Evolutionary conservation across 2,888 invertebrate genomes (phyloP).

Genomic region (Pristionchus japonicus): DNA sequence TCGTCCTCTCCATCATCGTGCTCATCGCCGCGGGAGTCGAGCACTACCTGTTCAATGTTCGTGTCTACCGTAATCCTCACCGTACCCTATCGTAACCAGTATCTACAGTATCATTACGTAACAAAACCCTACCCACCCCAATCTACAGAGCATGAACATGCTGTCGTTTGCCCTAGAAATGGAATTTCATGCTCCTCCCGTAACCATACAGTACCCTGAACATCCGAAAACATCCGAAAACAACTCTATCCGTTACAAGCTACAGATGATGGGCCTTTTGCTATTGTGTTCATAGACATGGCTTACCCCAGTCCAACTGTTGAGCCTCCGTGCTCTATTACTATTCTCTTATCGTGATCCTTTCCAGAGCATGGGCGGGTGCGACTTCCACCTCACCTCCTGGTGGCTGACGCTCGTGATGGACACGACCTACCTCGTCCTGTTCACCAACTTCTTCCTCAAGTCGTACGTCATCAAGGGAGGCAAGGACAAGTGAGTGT

Average conservation of each 20-base stretch:
- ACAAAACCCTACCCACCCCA: too few species aligned
- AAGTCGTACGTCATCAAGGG: constrained; percentile 61
- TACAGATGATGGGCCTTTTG: too few species aligned
- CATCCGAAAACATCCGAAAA: too few species aligned
- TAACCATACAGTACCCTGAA: too few species aligned
- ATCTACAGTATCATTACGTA: background rate
- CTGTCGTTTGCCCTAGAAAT: too few species aligned
- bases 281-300: too few species aligned
- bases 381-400: background rate
- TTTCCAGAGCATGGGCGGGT: background rate
- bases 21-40: constrained; percentile 42
- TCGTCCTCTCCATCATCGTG: constrained; percentile 66
- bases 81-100: too few species aligned
- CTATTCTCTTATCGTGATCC: too few species aligned
- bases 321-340: too few species aligned
- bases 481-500: constrained; percentile 55
- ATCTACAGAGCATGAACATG: too few species aligned
- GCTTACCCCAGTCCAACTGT: background rate
- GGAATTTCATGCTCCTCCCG: too few species aligned
- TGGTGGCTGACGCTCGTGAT: constrained; percentile 55
- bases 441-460: constrained; percentile 67
- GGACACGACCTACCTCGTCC: constrained; percentile 61
- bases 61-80: constrained; percentile 7
- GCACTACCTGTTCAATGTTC: background rate
- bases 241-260: too few species aligned